Evolutionary conservation across 2,113 vertebrate genomes (phyloP), one percentile per base, ranked within the genome.

Genomic region (Cacatua alba): DNA sequence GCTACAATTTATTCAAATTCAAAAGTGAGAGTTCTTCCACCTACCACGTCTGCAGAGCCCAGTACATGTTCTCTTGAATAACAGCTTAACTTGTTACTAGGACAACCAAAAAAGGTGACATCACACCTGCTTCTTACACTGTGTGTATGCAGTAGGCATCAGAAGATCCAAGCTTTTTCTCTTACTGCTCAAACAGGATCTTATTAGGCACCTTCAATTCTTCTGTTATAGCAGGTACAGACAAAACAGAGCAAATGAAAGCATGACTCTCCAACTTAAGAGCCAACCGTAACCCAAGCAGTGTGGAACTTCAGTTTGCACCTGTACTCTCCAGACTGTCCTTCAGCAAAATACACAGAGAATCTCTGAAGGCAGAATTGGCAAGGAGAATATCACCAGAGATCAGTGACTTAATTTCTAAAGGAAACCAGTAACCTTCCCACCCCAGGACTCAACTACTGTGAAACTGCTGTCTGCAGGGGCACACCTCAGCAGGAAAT

Each of bases 21-120:
- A 37, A 43, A 83, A 65, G 31, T 44, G 23, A 49, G 18, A 52
- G 46, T 43, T 88, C 59, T 88, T 92, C 63, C 33, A 60, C 60
- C 43, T 64, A 75, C 60, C 33, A 14, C 43, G 35, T 71, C 88
- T 82, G 43, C 64, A 86, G 39, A 92, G 64, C 72, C 55, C 59
- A 33, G 37, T 59, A 64, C 43, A 31, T 6, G 3, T 53, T 83
- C 43, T 78, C 60, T 24, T 55, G 37, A 93, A 46, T 75, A 86
- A 86, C 76, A 91, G 88, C 64, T 72, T 84, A 81, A 94, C 77
- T 82, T 88, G 82, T 94, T 94, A 83, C 96, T 86, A 85, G 60
- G 92, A 94, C 92, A 96, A 94, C 88, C 63, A 86, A 18, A 83
- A 86, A 91, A 90, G 67, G 91, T 88, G 91, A 86, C 72, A 91